Evolutionary conservation across 2,888 invertebrate species (phyloP), one percentile per base, ranked within the genome.

Genomic region (Clostera curtula): DNA sequence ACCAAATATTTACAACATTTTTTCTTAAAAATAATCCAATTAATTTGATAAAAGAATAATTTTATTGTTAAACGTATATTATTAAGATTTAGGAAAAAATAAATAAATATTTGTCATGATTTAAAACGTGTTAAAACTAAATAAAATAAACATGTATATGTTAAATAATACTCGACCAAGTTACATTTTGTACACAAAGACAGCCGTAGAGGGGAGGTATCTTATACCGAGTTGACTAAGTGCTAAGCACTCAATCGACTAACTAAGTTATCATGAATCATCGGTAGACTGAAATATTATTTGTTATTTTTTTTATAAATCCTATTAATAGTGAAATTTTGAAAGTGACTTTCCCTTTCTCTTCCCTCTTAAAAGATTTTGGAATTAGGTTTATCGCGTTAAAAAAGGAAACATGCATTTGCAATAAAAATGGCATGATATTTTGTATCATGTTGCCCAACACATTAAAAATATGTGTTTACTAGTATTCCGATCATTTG

Each of bases 41-140:
- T 43, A 42, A 44, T 49, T 47, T 47, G 40, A 49, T 42, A 28
- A 43, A 36, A 38, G 28, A 28, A 23, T 14, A 34, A 35, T 43
- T n/a, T n/a, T n/a, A n/a, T n/a, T n/a, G n/a, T n/a, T n/a, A n/a
- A n/a, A n/a, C n/a, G n/a, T n/a, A n/a, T n/a, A n/a, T n/a, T n/a
- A n/a, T n/a, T n/a, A 34, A 36, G 48, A 52, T 46, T 49, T 48
- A 36, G 27, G 49, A 40, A 59, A 55, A 65, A 59, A 60, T 65
- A 70, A 74, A 74, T 69, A 76, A 75, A 73, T 70, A 73, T 70
- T 72, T 80, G 77, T 80, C 79, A 79, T 79, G 79, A 70, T 73
- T 67, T 45, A 75, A n/a, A n/a, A 79, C 68, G 52, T 60, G 62
- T 56, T 62, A 71, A 49, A 61, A 44, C 62, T 71, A 23, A 9